phyloP scores from a whole-genome alignment of 2,113 vertebrate genomes.

The Noturus placidus region DNA sequence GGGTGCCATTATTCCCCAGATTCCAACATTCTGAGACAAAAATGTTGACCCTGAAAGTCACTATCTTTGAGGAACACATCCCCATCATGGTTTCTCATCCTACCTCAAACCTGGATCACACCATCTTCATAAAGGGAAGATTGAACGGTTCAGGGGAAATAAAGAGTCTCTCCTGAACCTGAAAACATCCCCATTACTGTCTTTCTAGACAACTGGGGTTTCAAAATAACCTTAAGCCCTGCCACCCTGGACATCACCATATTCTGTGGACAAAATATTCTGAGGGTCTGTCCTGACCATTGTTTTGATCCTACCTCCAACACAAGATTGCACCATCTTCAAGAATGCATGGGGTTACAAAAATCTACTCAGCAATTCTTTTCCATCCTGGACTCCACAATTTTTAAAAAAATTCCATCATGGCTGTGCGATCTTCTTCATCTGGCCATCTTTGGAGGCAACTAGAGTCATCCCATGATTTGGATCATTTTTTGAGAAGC shows the following conservation, averaged over 20 bases:
- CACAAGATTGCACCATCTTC: neutral
- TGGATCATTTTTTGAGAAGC: neutral
- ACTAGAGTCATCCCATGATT: neutral
- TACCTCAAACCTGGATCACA: neutral
- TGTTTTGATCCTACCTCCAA: neutral
- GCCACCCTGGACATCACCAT: neutral
- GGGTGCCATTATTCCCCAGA: neutral
- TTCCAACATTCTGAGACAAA: neutral
- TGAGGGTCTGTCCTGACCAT: neutral
- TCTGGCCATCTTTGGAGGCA: neutral
- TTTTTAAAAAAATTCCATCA: neutral
- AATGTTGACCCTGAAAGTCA: neutral
- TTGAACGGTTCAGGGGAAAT: neutral
- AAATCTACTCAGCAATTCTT: neutral
- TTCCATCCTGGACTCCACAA: constrained; percentile 10
- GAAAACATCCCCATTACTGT: neutral
- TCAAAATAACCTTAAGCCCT: neutral
- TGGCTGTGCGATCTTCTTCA: neutral
- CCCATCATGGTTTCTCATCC: neutral
- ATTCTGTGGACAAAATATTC: neutral
- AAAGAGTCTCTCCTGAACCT: neutral
- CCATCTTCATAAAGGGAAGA: neutral
- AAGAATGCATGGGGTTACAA: neutral
- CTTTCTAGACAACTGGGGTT: neutral
- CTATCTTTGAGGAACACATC: neutral